A percentile compares a stretch with the other conserved stretches of the same genome.
phyloP scores from a whole-genome alignment of 2,888 invertebrate species.

The Chelonus formosanus region DNA sequence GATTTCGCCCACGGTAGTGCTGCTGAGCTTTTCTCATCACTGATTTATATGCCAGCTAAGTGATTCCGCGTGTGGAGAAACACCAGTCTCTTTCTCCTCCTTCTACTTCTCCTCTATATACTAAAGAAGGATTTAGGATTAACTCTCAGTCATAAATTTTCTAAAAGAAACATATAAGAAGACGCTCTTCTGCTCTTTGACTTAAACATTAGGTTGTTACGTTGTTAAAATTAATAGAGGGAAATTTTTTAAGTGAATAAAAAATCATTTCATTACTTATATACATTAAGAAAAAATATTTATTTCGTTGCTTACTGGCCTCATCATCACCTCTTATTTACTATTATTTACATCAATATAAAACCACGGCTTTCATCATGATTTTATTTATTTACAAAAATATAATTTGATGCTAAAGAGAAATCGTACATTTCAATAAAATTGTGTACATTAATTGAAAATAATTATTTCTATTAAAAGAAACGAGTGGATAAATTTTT shows the following conservation, averaged over 20 bases:
- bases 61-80: constrained; percentile 38
- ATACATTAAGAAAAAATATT: constrained; percentile 26
- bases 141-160: constrained; percentile 44
- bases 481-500: too few relatives aligned
- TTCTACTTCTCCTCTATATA: constrained; percentile 28
- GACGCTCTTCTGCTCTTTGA: constrained; percentile 6
- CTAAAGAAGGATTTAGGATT: constrained; percentile 42
- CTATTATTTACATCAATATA: constrained; percentile 41
- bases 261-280: neutral
- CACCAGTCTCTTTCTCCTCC: constrained; percentile 20
- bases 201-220: constrained; percentile 7
- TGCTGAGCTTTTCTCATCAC: constrained; percentile 28
- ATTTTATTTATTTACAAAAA: constrained; percentile 7
- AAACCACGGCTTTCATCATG: constrained; percentile 1
- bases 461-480: neutral
- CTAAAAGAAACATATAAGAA: constrained; percentile 40
- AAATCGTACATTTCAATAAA: too few relatives aligned
- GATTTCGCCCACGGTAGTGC: constrained; percentile 36
- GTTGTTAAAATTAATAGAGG: constrained; percentile 4
- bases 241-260: constrained; percentile 4
- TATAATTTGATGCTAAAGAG: neutral
- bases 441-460: neutral
- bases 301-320: constrained; percentile 52
- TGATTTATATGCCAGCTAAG: constrained; percentile 44
- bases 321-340: constrained; percentile 49